Conservation (phyloP, 2,888 invertebrate genomes). For the Zaprionus obscuricornis region DNA sequence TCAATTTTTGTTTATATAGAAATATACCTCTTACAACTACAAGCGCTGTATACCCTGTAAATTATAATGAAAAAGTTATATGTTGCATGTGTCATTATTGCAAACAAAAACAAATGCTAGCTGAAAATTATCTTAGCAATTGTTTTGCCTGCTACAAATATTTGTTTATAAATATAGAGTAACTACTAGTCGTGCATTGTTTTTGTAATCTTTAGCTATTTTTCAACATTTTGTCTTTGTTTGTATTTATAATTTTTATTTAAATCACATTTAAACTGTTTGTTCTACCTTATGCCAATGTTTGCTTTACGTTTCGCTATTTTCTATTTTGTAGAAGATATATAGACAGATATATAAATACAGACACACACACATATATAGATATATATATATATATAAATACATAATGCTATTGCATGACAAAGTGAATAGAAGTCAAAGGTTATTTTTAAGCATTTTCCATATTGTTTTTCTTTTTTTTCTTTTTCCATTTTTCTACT, state of each 20-base stretch:
- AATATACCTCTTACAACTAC: conserved; percentile 48
- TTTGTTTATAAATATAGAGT: too few species aligned
- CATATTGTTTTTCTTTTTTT: conserved; percentile 12
- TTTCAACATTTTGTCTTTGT: too few species aligned
- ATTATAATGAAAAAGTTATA: too few species aligned
- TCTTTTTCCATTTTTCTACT: background rate
- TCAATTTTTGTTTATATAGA: conserved; percentile 60
- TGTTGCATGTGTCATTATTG: too few species aligned
- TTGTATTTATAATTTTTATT: conserved; percentile 45
- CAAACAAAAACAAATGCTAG: too few species aligned
- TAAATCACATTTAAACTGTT: conserved; percentile 29
- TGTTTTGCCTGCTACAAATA: too few species aligned
- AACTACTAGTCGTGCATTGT: too few species aligned
- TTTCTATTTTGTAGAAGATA: conserved; percentile 4
- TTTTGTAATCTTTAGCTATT: too few species aligned
- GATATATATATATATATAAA: background rate
- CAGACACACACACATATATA: background rate
- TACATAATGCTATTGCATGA: too few species aligned
- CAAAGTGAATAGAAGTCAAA: conserved; percentile 9
- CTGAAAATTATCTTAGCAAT: too few species aligned
- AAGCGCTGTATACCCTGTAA: too few species aligned
- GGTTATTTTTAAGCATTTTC: conserved; percentile 4
- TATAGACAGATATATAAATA: background rate
- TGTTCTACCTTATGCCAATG: conserved; percentile 21
- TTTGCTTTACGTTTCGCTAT: too few species aligned